A percentile compares a stretch with the other conserved stretches of the same genome.
Evolutionary conservation across 2,888 invertebrate species (phyloP).

Genomic region (Cryptus armator): DNA sequence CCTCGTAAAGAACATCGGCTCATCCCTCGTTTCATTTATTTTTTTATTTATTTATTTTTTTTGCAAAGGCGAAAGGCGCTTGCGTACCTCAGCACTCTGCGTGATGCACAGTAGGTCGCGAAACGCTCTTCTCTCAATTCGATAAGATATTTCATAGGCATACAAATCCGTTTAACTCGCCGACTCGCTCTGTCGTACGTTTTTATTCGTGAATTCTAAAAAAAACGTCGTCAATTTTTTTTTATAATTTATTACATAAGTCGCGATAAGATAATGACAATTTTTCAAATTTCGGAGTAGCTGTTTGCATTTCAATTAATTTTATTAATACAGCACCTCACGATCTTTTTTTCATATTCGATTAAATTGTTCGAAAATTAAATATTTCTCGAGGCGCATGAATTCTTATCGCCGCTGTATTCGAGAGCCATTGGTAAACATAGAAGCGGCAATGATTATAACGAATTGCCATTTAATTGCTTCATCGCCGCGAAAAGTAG

Average conservation of each 20-base stretch:
- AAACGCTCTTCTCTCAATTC: conserved; percentile 28
- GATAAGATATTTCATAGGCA: background rate
- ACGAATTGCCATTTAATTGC: conserved; percentile 79
- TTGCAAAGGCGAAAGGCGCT: background rate
- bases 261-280: no score
- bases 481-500: conserved; percentile 67
- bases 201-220: no score
- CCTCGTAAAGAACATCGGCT: conserved; percentile 79
- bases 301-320: no score
- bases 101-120: conserved; percentile 29
- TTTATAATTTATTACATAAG: no score
- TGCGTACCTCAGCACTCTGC: background rate
- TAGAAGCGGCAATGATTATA: conserved; percentile 76
- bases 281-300: no score
- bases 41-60: background rate
- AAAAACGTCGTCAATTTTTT: no score
- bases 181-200: background rate
- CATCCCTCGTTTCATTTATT: conserved; percentile 7
- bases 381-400: background rate
- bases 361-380: background rate
- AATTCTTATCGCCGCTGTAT: background rate
- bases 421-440: conserved; percentile 22
- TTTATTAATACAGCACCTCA: no score
- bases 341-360: no score
- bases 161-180: conserved; percentile 2